Evolutionary conservation across 2,797 vertebrate species (phyloP).

Genomic region (Miichthys miiuy): DNA sequence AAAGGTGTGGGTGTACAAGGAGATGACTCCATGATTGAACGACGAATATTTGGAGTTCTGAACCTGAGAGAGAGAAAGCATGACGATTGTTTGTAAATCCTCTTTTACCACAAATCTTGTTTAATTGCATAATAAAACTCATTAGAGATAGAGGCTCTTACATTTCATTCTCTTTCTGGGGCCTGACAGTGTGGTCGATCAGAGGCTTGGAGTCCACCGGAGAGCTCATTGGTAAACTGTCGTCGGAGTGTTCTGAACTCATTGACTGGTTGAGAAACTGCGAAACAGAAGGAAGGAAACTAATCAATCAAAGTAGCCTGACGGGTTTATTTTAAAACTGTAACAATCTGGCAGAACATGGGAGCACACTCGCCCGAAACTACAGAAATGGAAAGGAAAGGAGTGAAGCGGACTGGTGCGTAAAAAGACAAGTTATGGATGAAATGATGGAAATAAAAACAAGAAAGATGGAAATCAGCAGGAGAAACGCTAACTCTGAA

Average conservation of each 20-base stretch:
- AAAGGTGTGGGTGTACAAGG: constrained; percentile 96
- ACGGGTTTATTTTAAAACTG: background rate
- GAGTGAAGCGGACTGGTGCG: background rate
- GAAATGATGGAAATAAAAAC: constrained; percentile 10
- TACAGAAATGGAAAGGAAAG: background rate
- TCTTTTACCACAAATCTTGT: background rate
- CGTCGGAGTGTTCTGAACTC: constrained; percentile 89
- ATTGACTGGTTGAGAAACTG: constrained; percentile 95
- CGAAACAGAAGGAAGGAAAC: constrained; percentile 49
- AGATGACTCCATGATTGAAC: constrained; percentile 93
- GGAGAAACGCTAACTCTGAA: constrained; percentile 25
- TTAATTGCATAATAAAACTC: background rate
- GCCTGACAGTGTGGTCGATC: constrained; percentile 85
- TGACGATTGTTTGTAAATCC: background rate
- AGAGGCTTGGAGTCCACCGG: constrained; percentile 89
- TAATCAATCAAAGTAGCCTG: constrained; percentile 29
- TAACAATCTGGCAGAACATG: constrained; percentile 9
- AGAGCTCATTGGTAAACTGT: constrained; percentile 87
- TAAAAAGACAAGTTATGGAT: background rate
- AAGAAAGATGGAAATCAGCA: constrained; percentile 2
- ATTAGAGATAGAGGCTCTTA: constrained; percentile 76
- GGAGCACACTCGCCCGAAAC: background rate
- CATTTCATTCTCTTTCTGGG: constrained; percentile 94
- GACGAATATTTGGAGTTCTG: constrained; percentile 93
- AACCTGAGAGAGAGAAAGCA: constrained; percentile 84